Evolutionary conservation across 2,888 invertebrate species (phyloP), one percentile per base, ranked within the genome.

Genomic region (Pomacea canaliculata): DNA sequence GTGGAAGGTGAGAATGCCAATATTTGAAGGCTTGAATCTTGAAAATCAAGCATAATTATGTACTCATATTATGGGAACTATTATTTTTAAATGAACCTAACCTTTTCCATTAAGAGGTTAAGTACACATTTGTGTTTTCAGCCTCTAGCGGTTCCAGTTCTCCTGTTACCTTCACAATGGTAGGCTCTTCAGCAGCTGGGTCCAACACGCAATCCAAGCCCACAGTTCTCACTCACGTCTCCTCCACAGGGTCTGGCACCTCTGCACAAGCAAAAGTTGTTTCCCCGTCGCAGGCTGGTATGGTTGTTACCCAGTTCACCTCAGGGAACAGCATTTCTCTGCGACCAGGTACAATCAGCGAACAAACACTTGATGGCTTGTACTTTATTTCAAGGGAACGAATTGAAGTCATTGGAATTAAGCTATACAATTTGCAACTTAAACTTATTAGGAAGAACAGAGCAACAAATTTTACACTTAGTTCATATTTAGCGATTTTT

Each of bases 221-320:
- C 76, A 63, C 73, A 19, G 73, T 74, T 9, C 27, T 68, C 37
- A 56, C 70, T 56, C 70, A 70, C 9, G 49, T 75, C 51, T 59
- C 75, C 27, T 70, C 51, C 51, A 63, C 75, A 70, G 75, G 70
- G 63, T 65, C 75, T 27, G 68, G 63, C 56, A 48, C 63, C 19
- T 46, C 70, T 23, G 27, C 73, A 71, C 87, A 87, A 78, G 83
- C 85, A 23, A 87, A 85, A 76, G 80, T 84, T 4, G 83, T 83
- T 49, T 80, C 82, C 73, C 82, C 83, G 19, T 79, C 80, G 16
- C 85, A 84, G 65, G 82, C 83, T n/a, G 85, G 85, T 9, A 82
- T 87, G 48, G 83, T 87, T 18, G 86, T 88, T n/a, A 86, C 86
- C 12, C 88, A 88, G 73, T 79, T 88, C 60, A 80, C 86, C 10